These are phyloP conservation scores for Odontamblyopus rebecca DNA, from an alignment of 2,797 vertebrate genomes.

Conservation along the genomic window DNA sequence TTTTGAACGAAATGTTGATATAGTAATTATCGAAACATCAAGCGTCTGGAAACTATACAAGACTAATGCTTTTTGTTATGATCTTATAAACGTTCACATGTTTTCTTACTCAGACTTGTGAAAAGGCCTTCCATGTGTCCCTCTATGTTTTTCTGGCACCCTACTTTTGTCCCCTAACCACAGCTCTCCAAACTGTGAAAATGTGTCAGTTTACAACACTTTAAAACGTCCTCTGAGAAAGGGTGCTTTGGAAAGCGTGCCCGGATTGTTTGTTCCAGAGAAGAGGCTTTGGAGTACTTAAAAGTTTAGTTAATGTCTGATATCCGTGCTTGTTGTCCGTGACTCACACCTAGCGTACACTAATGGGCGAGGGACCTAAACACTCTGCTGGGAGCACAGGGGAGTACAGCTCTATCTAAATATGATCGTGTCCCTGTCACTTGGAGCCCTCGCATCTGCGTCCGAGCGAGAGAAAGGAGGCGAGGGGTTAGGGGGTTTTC, in stretches of 20 bases:
- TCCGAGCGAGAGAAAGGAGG: constrained; percentile 5
- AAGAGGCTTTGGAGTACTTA: constrained; percentile 35
- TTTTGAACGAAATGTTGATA: no score
- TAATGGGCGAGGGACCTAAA: constrained; percentile 42
- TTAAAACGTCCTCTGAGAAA: constrained; percentile 3
- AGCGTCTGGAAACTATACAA: no score
- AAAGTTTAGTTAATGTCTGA: constrained; percentile 36
- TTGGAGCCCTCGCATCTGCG: constrained; percentile 30
- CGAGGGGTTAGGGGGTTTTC: constrained; percentile 21
- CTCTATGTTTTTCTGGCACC: neutral
- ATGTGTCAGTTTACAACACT: neutral
- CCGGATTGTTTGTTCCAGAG: constrained; percentile 31
- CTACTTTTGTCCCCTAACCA: neutral
- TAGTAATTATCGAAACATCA: no score
- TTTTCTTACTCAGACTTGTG: neutral
- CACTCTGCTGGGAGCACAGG: constrained; percentile 12
- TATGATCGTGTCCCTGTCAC: constrained; percentile 20
- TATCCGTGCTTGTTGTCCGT: constrained; percentile 31
- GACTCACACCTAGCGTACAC: constrained; percentile 30
- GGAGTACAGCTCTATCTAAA: constrained; percentile 34
- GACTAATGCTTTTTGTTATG: no score
- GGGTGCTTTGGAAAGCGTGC: constrained; percentile 9
- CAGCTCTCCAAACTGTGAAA: neutral
- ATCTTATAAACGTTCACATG: neutral
- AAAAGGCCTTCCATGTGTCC: neutral